Evolutionary conservation across 1,140 invertebrate genomes (phyloP).

Genomic region (Trypoxylus dichotomus): DNA sequence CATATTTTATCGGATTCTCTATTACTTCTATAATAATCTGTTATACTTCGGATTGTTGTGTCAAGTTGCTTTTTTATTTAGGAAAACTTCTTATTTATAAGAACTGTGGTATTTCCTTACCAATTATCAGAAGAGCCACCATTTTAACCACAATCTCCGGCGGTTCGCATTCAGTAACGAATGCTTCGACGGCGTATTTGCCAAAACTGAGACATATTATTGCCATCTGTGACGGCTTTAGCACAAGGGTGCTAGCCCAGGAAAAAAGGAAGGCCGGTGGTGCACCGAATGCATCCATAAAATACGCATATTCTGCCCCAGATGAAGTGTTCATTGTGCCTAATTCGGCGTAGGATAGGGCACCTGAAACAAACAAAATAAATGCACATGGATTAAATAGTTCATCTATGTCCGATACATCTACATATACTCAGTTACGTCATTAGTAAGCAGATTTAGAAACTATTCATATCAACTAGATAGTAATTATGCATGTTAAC

Average conservation of each 20-base stretch:
- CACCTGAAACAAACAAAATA: constrained; percentile 62
- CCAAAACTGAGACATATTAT: constrained; percentile 94
- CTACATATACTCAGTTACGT: no score
- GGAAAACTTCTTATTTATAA: no score
- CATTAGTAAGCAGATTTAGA: no score
- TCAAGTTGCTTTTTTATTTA: no score
- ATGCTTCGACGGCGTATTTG: constrained; percentile 91
- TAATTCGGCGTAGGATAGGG: constrained; percentile 88
- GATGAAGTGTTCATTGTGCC: constrained; percentile 93
- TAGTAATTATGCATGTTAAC: no score
- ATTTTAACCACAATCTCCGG: constrained; percentile 76
- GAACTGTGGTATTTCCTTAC: no score
- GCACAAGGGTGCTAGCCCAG: constrained; percentile 83
- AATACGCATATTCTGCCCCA: constrained; percentile 91
- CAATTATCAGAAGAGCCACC: constrained; percentile 77
- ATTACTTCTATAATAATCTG: no score
- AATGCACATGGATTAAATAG: no score
- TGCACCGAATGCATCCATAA: constrained; percentile 87
- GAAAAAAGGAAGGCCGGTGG: constrained; percentile 89
- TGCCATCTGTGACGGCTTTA: constrained; percentile 92
- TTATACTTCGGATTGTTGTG: no score
- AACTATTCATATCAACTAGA: no score
- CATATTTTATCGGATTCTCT: no score
- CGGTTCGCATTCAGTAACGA: constrained; percentile 81
- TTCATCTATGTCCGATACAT: no score